Evolutionary conservation across 2,888 invertebrate species (phyloP).

Genomic region (Brachypterus glaber): DNA sequence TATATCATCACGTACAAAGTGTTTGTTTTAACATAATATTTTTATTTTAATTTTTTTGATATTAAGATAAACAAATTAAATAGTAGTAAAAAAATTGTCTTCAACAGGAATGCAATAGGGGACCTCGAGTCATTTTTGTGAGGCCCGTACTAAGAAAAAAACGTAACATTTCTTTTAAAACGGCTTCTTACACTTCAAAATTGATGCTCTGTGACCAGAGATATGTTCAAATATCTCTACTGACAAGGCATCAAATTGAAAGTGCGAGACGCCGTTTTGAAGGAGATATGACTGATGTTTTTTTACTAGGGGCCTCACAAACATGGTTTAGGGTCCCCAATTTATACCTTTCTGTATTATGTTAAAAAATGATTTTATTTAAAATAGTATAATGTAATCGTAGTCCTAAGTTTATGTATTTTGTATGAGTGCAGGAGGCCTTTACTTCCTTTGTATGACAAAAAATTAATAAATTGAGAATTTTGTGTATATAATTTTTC

Average conservation of each 20-base stretch:
- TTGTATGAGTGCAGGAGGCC: slow-evolving; percentile 32
- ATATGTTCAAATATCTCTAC: slow-evolving; percentile 10
- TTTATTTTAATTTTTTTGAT: slow-evolving; percentile 24
- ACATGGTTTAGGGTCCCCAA: too few species aligned
- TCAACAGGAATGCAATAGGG: not conserved
- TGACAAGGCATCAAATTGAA: too few species aligned
- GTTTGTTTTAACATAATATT: slow-evolving; percentile 20
- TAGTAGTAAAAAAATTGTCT: slow-evolving; percentile 1
- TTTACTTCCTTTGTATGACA: slow-evolving; percentile 32
- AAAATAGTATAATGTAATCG: slow-evolving; percentile 26
- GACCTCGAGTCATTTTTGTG: too few species aligned
- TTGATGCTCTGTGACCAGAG: too few species aligned
- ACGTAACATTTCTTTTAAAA: too few species aligned
- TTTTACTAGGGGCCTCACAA: too few species aligned
- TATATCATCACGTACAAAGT: slow-evolving; percentile 21
- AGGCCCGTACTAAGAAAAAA: too few species aligned
- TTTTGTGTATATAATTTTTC: slow-evolving; percentile 28
- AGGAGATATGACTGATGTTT: too few species aligned
- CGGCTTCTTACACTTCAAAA: too few species aligned
- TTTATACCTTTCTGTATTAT: slow-evolving; percentile 28
- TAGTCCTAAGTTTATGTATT: slow-evolving; percentile 32
- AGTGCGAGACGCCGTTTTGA: too few species aligned
- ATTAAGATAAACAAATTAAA: slow-evolving; percentile 13
- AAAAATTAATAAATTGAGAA: slow-evolving; percentile 29
- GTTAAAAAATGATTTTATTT: slow-evolving; percentile 28